Evolutionary conservation across 2,113 vertebrate genomes (phyloP), one percentile per base, ranked within the genome.

Genomic region (Acinonyx jubatus): DNA sequence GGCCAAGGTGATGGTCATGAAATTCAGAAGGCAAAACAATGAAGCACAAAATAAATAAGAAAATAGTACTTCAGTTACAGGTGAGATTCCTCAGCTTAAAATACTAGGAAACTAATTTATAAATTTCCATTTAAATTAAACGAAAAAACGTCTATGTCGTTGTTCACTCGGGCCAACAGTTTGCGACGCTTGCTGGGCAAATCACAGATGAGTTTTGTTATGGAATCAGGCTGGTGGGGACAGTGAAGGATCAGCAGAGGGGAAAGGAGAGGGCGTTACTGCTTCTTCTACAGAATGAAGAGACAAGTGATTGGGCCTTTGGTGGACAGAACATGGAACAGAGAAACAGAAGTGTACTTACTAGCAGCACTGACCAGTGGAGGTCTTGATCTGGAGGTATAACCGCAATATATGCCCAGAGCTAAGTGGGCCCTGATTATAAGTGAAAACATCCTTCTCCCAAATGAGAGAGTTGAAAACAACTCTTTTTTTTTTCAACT

Each of bases 371-470:
- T 68, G 76, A 41, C 36, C 86, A 38, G 21, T 18, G 29, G 48
- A 91, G 18, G 38, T 74, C 50, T 92, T 76, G 61, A 63, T 29
- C 36, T 85, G 57, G 71, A 81, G 66, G 31, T 38, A 41, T 15
- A 52, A 79, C 2, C 14, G 48, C 65, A 80, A 21, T 29, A 33
- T 73, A 74, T 89, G 31, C 65, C 38, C 52, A 61, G 76, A 81
- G 76, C 14, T n/a, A 69, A 81, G 25, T 71, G 31, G 45, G 52
- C 29, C 21, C 66, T 41, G 52, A 92, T 36, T 95, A 33, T 45
- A 90, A 92, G n/a, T 90, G 65, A 95, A 88, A 61, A 27, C 8
- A 31, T 95, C 38, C 45, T 76, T 94, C 92, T 92, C 83, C 57
- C 92, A 95, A 92, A 78, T 81, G 74, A 68, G 48, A 91, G 89